Percentiles rank a stretch among this genome's conserved stretches.
phyloP scores from a whole-genome alignment of 2,797 vertebrate genomes.

The Eremophila alpestris region DNA sequence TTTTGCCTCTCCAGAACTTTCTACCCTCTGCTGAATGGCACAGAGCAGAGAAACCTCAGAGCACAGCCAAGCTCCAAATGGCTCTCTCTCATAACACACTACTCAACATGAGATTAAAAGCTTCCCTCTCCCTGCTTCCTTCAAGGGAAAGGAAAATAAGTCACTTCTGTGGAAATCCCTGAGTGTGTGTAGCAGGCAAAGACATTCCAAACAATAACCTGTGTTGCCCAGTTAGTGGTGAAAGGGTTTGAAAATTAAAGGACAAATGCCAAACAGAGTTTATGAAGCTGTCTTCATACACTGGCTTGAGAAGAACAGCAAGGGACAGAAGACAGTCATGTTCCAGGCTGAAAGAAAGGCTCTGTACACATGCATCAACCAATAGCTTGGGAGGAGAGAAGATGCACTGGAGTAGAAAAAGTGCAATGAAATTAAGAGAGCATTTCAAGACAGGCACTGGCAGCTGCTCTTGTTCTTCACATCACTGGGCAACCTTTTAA shows the following conservation, averaged over 20 bases:
- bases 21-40: neutral
- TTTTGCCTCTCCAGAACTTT: constrained; percentile 27
- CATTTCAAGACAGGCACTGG: neutral
- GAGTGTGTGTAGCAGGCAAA: neutral
- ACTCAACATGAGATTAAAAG: neutral
- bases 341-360: neutral
- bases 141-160: neutral
- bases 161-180: neutral
- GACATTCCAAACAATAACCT: neutral
- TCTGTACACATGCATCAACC: neutral
- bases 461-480: neutral
- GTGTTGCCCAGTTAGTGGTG: neutral
- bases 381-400: neutral
- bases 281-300: neutral
- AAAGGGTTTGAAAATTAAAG: constrained; percentile 2
- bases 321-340: neutral
- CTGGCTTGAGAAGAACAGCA: neutral
- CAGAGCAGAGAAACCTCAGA: neutral
- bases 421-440: neutral
- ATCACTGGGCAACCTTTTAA: neutral
- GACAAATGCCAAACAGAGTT: neutral
- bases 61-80: neutral
- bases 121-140: neutral
- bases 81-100: neutral
- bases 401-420: neutral